These are phyloP conservation scores for Chaetodon trifascialis DNA, from an alignment of 2,113 vertebrate species.

Conservation along the genomic window DNA sequence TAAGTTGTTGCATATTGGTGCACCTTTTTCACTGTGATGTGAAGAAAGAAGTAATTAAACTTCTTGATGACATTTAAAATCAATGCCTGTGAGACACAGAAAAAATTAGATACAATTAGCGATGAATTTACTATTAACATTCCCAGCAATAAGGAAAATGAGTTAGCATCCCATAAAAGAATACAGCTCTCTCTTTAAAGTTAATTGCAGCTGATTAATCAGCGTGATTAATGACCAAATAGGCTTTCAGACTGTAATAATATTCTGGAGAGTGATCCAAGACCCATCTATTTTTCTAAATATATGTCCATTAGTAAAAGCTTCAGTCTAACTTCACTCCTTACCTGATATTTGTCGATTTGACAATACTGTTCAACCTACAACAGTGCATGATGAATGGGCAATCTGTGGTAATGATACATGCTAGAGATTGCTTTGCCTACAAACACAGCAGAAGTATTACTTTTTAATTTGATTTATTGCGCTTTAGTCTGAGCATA, in stretches of 20 bases:
- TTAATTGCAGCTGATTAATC: conserved; percentile 69
- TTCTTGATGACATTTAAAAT: conserved; percentile 29
- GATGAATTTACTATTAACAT: conserved; percentile 26
- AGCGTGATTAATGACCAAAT: conserved; percentile 56
- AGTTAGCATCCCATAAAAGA: conserved; percentile 40
- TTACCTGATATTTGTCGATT: conserved; percentile 59
- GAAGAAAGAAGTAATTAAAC: conserved; percentile 20
- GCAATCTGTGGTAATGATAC: conserved; percentile 66
- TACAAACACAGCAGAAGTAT: conserved; percentile 73
- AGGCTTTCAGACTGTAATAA: conserved; percentile 57
- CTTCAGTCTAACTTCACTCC: conserved; percentile 51
- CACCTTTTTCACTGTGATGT: not conserved
- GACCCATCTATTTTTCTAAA: conserved; percentile 65
- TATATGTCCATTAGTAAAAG: conserved; percentile 62
- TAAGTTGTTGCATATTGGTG: too few species aligned
- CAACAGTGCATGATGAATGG: conserved; percentile 77
- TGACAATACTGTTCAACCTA: conserved; percentile 67
- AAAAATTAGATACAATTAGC: conserved; percentile 21
- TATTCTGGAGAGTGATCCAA: conserved; percentile 51
- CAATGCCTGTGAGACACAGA: conserved; percentile 2
- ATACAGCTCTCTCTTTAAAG: conserved; percentile 31
- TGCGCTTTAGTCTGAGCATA: conserved; percentile 76
- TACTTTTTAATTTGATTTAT: conserved; percentile 85
- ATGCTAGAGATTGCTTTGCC: conserved; percentile 72
- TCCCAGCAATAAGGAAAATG: conserved; percentile 21